Conservation (phyloP, 2,113 vertebrate genomes). For the Ginglymostoma cirratum region DNA sequence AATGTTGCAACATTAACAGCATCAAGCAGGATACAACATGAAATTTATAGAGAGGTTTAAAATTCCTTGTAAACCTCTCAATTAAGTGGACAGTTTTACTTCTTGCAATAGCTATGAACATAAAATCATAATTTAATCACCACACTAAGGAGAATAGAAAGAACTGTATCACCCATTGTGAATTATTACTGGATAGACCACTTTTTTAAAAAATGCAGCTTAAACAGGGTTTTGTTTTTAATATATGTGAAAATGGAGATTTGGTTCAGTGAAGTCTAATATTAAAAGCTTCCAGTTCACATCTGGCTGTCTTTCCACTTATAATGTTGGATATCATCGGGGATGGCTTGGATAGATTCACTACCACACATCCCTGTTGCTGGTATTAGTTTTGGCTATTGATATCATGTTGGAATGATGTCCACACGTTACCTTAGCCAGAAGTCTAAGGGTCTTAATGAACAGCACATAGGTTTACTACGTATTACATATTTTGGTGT, state of each 20-base stretch:
- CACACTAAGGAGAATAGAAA: neutral
- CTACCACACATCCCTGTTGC: no score
- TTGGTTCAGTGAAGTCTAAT: neutral
- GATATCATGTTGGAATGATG: no score
- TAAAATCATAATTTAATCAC: neutral
- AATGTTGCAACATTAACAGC: neutral
- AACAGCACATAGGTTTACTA: no score
- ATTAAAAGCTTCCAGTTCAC: neutral
- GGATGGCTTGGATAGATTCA: no score
- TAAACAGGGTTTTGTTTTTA: neutral
- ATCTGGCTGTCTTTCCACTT: no score
- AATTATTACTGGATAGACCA: neutral
- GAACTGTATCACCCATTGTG: neutral
- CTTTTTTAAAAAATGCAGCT: neutral
- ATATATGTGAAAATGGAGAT: neutral
- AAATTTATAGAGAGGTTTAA: neutral
- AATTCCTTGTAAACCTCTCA: neutral
- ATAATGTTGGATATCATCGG: no score
- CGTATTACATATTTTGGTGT: no score
- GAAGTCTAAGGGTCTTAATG: no score
- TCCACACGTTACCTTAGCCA: no score
- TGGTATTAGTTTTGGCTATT: no score
- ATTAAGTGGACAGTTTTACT: slow-evolving; percentile 1
- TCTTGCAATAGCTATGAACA: neutral
- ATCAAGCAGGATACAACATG: neutral